Base-by-base conservation (phyloP, 2,113 vertebrate species). In the Entosphenus tridentatus region DNA sequence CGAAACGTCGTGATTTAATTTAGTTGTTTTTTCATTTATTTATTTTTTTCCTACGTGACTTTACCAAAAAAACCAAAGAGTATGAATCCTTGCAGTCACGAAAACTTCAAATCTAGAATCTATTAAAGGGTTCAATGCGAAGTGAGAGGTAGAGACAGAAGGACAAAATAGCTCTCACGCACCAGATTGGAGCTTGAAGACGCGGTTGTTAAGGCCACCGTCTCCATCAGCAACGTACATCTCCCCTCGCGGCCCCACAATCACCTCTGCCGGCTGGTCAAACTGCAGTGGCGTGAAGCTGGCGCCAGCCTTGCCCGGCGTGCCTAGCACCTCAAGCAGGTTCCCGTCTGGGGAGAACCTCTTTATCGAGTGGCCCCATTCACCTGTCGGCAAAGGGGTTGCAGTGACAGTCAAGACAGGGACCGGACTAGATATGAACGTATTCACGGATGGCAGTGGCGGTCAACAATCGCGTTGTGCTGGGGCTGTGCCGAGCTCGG, bases 141-240 rank as follows among this genome's bases (percentile, higher is more conserved):
- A 39, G 39, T 39, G 39, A 39, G 39, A 39, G 39, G 39, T 39
- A 39, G 39, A 5, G 4, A 39, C 39, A 39, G 6, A 39, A 39
- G 39, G 6, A 39, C 39, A 39, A 39, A 39, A 39, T 39, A 39
- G 39, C 39, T 39, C 39, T 39, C 5, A 39, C 39, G 39, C 39
- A 84, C 81, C 80, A 69, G 78, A 70, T n/a, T 85, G 83, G 10
- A 92, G 75, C 76, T 92, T 95, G 65, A 95, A 77, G 72, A 95
- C 75, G 67, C 89, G 84, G 80, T 92, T 95, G 78, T 95, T 95
- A 74, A 88, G 70, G n/a, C 92, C 92, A 56, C 93, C 92, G 0
- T 98, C 93, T n/a, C 93, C 93, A 65, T 98, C 93, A 70, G 90
- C 93, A 2, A 96, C 81, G 70, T 95, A 98, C 2, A 96, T 76